These are phyloP conservation scores for Seira sanloemensis DNA, from an alignment of 2,888 invertebrate species.

Conservation along the genomic window DNA sequence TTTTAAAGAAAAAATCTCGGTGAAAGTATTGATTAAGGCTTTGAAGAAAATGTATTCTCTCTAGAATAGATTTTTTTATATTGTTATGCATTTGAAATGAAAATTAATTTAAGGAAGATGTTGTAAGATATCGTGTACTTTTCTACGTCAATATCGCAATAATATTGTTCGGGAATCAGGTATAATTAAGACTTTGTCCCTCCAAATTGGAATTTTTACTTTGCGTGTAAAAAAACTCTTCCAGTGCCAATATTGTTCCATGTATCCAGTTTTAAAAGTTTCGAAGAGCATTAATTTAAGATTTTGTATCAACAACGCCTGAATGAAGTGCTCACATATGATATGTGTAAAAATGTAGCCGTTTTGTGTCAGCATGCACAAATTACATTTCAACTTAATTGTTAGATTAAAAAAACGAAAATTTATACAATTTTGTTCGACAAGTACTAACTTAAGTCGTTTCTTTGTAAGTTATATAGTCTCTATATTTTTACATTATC, in stretches of 20 bases:
- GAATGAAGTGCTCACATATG: constrained; percentile 6
- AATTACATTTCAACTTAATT: too few relatives aligned
- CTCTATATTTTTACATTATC: too few relatives aligned
- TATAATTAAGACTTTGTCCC: not conserved
- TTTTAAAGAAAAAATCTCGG: constrained; percentile 40
- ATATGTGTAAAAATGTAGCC: not conserved
- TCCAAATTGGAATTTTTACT: not conserved
- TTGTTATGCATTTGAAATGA: not conserved
- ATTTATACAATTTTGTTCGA: too few relatives aligned
- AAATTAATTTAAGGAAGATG: too few relatives aligned
- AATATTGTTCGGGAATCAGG: too few relatives aligned
- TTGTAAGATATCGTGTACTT: too few relatives aligned
- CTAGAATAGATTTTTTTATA: not conserved
- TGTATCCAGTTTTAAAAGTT: not conserved
- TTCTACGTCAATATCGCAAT: not conserved
- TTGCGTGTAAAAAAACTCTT: not conserved
- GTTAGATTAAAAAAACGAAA: too few relatives aligned
- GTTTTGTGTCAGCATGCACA: too few relatives aligned
- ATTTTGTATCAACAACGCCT: not conserved
- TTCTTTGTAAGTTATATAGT: too few relatives aligned
- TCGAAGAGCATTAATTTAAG: not conserved
- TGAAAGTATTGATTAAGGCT: constrained; percentile 50
- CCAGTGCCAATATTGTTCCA: constrained; percentile 8
- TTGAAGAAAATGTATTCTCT: not conserved
- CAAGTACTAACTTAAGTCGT: too few relatives aligned